Conservation (phyloP, 2,113 vertebrate genomes). For the Aptenodytes patagonicus region DNA sequence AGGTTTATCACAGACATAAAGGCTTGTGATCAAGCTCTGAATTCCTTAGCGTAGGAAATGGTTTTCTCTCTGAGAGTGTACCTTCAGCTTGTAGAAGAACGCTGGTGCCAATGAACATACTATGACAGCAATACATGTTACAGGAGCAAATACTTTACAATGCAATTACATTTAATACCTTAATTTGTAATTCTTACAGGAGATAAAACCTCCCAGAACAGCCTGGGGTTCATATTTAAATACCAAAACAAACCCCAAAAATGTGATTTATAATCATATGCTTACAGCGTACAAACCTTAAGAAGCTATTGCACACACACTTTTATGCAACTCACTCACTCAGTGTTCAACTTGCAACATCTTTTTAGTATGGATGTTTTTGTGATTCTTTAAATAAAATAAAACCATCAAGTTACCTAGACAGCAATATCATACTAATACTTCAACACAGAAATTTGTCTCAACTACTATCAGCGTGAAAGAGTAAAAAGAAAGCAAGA, state of each 20-base stretch:
- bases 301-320: background rate
- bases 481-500: background rate
- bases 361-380: background rate
- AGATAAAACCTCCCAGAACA: background rate
- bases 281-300: background rate
- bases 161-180: background rate
- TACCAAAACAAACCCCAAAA: background rate
- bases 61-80: rapidly evolving
- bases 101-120: background rate
- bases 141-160: background rate
- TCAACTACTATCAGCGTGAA: background rate
- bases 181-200: background rate
- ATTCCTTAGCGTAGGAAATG: background rate
- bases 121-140: background rate
- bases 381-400: background rate
- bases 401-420: background rate
- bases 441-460: background rate
- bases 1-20: background rate
- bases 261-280: background rate
- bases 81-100: background rate
- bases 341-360: background rate
- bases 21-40: background rate
- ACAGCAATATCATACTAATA: background rate
- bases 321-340: background rate
- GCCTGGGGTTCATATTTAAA: background rate